Base-by-base conservation (phyloP, 2,888 invertebrate species). In the Ernsta delagoae region DNA sequence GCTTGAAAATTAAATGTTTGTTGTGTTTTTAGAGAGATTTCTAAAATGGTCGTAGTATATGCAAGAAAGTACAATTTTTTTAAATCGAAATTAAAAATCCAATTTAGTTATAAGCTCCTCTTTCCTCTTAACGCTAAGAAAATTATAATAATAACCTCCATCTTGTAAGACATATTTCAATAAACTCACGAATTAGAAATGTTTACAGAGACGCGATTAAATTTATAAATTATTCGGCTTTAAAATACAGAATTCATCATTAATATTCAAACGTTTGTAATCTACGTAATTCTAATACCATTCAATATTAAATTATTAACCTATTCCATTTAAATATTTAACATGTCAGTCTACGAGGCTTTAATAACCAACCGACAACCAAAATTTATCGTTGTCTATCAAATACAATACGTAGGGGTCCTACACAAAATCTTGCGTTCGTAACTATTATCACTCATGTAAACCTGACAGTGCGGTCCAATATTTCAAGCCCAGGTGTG, bases 371-470 rank as follows among this genome's bases (percentile, higher is more conserved):
- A 34, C n/a, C n/a, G n/a, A n/a, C n/a, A n/a, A 53, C 34, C 54
- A 16, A 61, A 67, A 67, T 67, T 54, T 31, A 67, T 65, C 39
- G 31, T 45, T 59, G 24, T 7, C 39, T 43, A 45, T 61, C 45
- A 61, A 67, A 54, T 8, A 54, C 43, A 59, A 43, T 54, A 45
- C 54, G 43, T 8, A 56, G 36, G 24, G 39, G 12, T 59, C 50
- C 50, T 9, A 65, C 54, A 62, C 61, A 56, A 61, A 56, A 56
- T 63, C 57, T 77, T 74, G 77, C 75, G 77, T 77, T 77, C 71
- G 72, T 70, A 72, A 71, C 63, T 53, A 74, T 75, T 73, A 77
- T 78, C 75, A 75, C 65, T 77, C 77, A 76, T 77, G 73, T 48
- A 62, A 71, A 59, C 60, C 75, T 74, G 74, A 74, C 74, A 74